Evolutionary conservation across 1,140 invertebrate genomes (phyloP).

Genomic region (Meloidogyne chitwoodi): DNA sequence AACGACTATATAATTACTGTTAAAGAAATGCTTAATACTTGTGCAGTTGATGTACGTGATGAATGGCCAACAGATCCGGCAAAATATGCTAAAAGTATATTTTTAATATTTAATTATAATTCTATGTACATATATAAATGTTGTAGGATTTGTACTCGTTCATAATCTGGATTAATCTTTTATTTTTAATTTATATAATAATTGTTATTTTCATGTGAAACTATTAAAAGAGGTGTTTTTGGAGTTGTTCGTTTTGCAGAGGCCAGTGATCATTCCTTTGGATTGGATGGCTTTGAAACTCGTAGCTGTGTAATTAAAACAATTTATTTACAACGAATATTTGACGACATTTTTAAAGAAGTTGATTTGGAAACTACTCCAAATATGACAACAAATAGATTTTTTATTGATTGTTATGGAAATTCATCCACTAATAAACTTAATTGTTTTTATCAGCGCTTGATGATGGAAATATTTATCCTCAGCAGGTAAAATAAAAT

Average conservation of each 20-base stretch:
- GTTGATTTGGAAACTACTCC: not conserved
- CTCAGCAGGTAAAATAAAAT: conserved; percentile 23
- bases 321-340: conserved; percentile 26
- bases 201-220: conserved; percentile 15
- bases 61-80: conserved; percentile 19
- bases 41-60: conserved; percentile 16
- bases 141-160: too few species aligned
- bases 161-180: too few species aligned
- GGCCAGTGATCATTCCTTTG: conserved; percentile 10
- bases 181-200: too few species aligned
- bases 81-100: conserved; percentile 23
- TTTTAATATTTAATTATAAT: not conserved
- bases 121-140: too few species aligned
- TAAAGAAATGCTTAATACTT: conserved; percentile 21
- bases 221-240: conserved; percentile 8
- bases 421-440: not conserved
- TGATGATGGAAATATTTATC: conserved; percentile 35
- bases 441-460: conserved; percentile 32
- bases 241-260: conserved; percentile 31
- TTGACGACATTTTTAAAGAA: conserved; percentile 21
- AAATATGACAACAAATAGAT: not conserved
- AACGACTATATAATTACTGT: conserved; percentile 14
- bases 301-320: conserved; percentile 39
- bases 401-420: not conserved
- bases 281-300: conserved; percentile 26